These are phyloP conservation scores for Apamea epomidion DNA, from an alignment of 2,888 invertebrate species.

Conservation along the genomic window DNA sequence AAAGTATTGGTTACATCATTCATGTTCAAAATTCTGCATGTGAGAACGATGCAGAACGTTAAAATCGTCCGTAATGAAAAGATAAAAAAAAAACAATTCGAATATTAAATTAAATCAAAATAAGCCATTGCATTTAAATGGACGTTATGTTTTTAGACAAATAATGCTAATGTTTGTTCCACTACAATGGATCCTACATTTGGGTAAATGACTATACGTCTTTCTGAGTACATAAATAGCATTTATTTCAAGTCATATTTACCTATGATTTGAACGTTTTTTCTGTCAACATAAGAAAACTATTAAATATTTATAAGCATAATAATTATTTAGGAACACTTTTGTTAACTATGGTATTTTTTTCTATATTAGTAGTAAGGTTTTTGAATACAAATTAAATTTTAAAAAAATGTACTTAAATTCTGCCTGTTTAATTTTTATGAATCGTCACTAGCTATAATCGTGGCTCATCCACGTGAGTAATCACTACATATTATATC, in stretches of 20 bases:
- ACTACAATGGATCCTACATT: background rate
- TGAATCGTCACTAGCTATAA: background rate
- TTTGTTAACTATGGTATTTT: slow-evolving; percentile 38
- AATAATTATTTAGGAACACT: slow-evolving; percentile 16
- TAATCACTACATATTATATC: background rate
- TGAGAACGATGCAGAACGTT: too few species aligned
- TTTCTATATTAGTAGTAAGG: slow-evolving; percentile 15
- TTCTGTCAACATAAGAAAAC: background rate
- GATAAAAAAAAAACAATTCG: too few species aligned
- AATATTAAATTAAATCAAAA: too few species aligned
- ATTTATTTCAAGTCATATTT: slow-evolving; percentile 30
- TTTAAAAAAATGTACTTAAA: slow-evolving; percentile 59
- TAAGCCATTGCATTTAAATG: too few species aligned
- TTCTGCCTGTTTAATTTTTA: slow-evolving; percentile 11
- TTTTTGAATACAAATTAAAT: slow-evolving; percentile 42
- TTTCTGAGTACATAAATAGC: slow-evolving; percentile 16
- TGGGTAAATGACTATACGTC: background rate
- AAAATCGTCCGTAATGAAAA: too few species aligned
- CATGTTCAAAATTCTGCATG: too few species aligned
- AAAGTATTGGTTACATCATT: too few species aligned
- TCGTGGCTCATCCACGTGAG: background rate
- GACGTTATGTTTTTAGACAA: background rate
- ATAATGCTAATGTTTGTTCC: background rate
- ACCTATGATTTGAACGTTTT: background rate
- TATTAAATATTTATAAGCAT: slow-evolving; percentile 10